phyloP scores from a whole-genome alignment of 2,113 vertebrate genomes.

The Pluvianellus socialis region DNA sequence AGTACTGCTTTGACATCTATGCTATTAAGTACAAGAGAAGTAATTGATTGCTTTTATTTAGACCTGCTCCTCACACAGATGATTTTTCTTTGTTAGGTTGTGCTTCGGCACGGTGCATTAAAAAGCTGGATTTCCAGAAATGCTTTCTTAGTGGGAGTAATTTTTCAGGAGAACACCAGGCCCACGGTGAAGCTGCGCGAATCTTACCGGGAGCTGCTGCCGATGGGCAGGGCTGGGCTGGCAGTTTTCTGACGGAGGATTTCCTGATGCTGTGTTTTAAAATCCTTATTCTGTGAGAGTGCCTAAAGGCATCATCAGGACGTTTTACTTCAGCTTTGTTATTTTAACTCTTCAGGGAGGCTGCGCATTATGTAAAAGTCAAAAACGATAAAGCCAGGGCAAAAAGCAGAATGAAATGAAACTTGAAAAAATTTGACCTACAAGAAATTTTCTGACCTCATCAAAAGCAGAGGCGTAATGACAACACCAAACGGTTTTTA shows the following conservation, averaged over 20 bases:
- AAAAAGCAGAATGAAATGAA: neutral
- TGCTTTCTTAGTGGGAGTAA: neutral
- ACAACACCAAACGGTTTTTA: neutral
- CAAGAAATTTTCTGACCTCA: neutral
- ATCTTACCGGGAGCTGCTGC: neutral
- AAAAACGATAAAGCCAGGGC: neutral
- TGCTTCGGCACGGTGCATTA: accelerated
- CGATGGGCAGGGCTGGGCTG: neutral
- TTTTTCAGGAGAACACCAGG: neutral
- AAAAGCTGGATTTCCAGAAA: neutral
- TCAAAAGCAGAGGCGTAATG: neutral
- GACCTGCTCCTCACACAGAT: neutral
- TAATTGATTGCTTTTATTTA: neutral
- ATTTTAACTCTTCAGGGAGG: neutral
- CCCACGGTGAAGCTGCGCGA: accelerated
- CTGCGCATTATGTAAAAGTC: neutral
- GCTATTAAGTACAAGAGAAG: neutral
- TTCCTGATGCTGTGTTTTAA: neutral
- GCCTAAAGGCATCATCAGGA: neutral
- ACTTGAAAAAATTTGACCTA: neutral
- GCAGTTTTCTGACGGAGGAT: neutral
- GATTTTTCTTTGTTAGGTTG: neutral
- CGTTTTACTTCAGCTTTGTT: neutral
- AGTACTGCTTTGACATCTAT: neutral
- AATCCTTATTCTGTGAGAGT: neutral